These are phyloP conservation scores for Orientallactaga bullata DNA, from an alignment of 2,113 vertebrate genomes.

Conservation along the genomic window DNA sequence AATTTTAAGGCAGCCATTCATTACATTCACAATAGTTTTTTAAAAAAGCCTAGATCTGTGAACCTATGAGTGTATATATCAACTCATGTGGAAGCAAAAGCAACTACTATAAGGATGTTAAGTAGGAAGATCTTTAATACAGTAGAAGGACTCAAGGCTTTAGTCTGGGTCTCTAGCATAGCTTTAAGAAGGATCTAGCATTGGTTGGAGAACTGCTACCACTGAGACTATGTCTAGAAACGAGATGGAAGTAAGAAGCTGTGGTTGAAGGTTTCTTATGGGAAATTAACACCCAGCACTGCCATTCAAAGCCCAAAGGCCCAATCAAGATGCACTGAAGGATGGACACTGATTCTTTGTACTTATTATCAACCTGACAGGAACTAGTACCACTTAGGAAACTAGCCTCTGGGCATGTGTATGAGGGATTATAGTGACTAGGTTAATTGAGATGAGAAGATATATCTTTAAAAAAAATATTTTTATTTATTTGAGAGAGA, in stretches of 20 bases:
- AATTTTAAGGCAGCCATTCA: background rate
- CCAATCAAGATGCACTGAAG: background rate
- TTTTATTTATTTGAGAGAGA: too few relatives aligned
- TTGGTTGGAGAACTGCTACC: background rate
- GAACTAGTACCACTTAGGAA: too few relatives aligned
- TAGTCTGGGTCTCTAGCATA: background rate
- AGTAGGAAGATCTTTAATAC: background rate
- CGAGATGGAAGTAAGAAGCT: background rate
- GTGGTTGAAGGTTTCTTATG: fast-evolving
- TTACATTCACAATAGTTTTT: background rate
- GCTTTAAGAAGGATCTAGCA: background rate
- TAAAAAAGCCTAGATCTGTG: background rate
- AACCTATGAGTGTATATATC: too few relatives aligned
- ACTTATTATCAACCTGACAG: too few relatives aligned
- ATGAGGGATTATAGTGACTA: too few relatives aligned
- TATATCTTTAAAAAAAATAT: too few relatives aligned
- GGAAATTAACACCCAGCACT: background rate
- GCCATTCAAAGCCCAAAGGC: background rate
- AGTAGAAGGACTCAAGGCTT: background rate
- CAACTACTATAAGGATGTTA: background rate
- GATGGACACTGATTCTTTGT: background rate
- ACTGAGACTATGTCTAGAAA: too few relatives aligned
- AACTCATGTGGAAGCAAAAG: background rate
- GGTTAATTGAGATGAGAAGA: too few relatives aligned
- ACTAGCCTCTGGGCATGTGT: too few relatives aligned